Evolutionary conservation across 2,888 invertebrate species (phyloP).

Genomic region (Perizoma affinitatum): DNA sequence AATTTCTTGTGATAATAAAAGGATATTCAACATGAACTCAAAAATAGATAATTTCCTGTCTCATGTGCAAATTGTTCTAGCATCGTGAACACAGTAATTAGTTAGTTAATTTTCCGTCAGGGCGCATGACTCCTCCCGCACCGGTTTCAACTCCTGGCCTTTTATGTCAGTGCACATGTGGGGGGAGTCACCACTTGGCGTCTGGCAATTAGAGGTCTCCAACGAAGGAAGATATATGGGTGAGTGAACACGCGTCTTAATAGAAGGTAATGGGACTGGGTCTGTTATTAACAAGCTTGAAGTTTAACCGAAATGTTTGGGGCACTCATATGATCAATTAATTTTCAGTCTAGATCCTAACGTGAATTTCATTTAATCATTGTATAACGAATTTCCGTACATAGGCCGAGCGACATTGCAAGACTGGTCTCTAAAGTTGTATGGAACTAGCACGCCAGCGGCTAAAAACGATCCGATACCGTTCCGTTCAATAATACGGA

Average conservation of each 20-base stretch:
- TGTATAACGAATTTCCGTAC: conserved; percentile 32
- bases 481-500: conserved; percentile 73
- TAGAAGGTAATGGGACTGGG: conserved; percentile 23
- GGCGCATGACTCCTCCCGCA: conserved; percentile 93
- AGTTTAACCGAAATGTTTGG: conserved; percentile 22
- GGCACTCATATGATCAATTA: conserved; percentile 4
- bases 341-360: conserved; percentile 6
- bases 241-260: conserved; percentile 70
- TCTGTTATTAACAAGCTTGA: conserved; percentile 32
- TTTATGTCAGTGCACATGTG: conserved; percentile 99
- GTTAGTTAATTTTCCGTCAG: conserved; percentile 71
- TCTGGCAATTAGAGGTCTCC: conserved; percentile 97
- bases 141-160: conserved; percentile 98
- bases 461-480: conserved; percentile 86
- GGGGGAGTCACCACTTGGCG: conserved; percentile 97
- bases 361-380: conserved; percentile 11
- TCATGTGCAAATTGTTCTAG: not conserved
- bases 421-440: conserved; percentile 96
- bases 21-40: not conserved
- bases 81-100: conserved; percentile 40
- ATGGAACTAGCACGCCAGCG: conserved; percentile 90
- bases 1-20: too few relatives aligned
- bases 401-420: conserved; percentile 94
- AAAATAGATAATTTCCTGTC: not conserved
- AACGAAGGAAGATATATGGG: conserved; percentile 96